Evolutionary conservation across 2,797 vertebrate genomes (phyloP).

Genomic region (Schizopygopsis pylzovi): DNA sequence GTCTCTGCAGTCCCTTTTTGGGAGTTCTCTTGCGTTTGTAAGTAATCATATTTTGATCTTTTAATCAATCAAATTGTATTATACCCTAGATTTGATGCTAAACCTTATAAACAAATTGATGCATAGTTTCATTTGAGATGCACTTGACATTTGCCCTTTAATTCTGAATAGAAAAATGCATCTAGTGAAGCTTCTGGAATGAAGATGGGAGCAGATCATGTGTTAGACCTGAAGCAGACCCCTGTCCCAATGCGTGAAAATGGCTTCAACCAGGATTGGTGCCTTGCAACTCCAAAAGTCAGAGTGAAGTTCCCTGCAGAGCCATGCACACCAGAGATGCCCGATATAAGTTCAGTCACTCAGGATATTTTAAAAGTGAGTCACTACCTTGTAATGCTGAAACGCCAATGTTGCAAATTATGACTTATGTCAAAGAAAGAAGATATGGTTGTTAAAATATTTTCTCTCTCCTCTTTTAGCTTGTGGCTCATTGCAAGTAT

Average conservation of each 20-base stretch:
- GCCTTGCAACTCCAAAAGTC: constrained; percentile 68
- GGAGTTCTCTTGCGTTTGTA: constrained; percentile 68
- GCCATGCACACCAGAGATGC: constrained; percentile 85
- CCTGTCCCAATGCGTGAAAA: constrained; percentile 58
- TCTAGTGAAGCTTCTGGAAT: constrained; percentile 3
- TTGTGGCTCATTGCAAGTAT: constrained; percentile 69
- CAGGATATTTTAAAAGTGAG: constrained; percentile 81
- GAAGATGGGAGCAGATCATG: constrained; percentile 40
- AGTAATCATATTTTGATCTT: constrained; percentile 39
- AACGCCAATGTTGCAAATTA: not conserved
- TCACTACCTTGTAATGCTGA: not conserved
- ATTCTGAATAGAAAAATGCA: constrained; percentile 13
- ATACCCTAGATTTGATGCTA: not conserved
- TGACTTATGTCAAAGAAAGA: not conserved
- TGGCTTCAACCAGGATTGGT: constrained; percentile 72
- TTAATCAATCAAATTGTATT: not conserved
- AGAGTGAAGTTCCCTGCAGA: constrained; percentile 67
- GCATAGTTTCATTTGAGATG: not conserved
- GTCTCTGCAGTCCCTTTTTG: constrained; percentile 70
- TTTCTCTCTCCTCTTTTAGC: constrained; percentile 60
- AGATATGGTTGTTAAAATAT: not conserved
- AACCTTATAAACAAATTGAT: not conserved
- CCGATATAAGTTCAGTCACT: constrained; percentile 83
- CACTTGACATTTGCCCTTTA: not conserved
- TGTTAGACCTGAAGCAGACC: constrained; percentile 35